These are phyloP conservation scores for Polia nebulosa DNA, from an alignment of 2,888 invertebrate genomes.

Conservation along the genomic window DNA sequence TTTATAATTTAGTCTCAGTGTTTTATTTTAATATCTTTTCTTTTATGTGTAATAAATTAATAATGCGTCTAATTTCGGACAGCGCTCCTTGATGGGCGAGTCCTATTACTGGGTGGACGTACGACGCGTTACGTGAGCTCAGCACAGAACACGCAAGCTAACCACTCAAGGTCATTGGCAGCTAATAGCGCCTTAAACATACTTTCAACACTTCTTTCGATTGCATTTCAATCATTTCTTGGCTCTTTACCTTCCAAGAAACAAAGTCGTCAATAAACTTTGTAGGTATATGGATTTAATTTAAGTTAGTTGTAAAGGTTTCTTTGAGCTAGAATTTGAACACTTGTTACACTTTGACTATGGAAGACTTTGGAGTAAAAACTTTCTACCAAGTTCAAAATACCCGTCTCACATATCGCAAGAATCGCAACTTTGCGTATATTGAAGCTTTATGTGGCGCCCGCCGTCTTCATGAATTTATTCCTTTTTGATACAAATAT, in stretches of 20 bases:
- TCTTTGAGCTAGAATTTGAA: not conserved
- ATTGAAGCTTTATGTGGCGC: not conserved
- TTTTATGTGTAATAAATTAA: no score
- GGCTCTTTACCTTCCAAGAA: not conserved
- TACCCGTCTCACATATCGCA: not conserved
- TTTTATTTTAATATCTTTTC: no score
- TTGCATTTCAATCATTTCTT: not conserved
- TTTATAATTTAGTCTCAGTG: no score
- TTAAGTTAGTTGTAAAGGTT: not conserved
- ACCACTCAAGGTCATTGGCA: no score
- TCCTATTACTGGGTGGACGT: no score
- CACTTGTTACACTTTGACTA: not conserved
- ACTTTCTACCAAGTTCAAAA: not conserved
- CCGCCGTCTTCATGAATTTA: not conserved
- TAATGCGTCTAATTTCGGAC: no score
- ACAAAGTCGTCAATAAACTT: not conserved
- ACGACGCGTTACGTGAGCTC: no score
- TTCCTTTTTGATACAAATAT: slow-evolving; percentile 34
- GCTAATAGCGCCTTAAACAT: no score
- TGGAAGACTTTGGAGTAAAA: not conserved
- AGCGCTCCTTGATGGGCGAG: no score
- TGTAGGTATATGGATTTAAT: not conserved
- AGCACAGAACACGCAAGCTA: no score
- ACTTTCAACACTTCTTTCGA: not conserved
- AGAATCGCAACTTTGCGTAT: not conserved